Base-by-base conservation (phyloP, 2,113 vertebrate species). In the Desmodus rotundus region DNA sequence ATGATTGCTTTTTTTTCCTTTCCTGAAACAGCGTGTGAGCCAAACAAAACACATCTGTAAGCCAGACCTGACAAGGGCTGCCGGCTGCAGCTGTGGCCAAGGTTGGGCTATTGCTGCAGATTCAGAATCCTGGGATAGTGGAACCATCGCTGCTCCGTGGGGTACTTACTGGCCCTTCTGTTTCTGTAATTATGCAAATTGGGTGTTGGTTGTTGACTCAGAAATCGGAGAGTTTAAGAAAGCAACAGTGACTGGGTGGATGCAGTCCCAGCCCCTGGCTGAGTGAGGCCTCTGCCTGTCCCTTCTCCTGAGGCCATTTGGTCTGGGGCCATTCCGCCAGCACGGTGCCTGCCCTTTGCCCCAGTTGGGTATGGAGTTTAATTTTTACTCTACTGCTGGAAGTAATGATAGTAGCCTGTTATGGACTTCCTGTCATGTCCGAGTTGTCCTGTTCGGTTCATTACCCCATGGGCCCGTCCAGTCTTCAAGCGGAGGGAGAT, bases 241-340 rank as follows among this genome's bases (percentile, higher is more conserved):
- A 89, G 14, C 26, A 4, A 54, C 74, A 16, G 20, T 26, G 24
- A 1, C 17, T 2, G 3, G 2, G 33, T 5, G 5, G 20, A 1
- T 28, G 31, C 3, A 81, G 26, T 1, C 85, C 2, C 28, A 38
- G 26, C 10, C 8, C 3, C 26, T 7, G 50, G n/a, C 38, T 1
- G 0, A 68, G 19, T 0, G 15, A 54, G 36, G 11, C 8, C 63
- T 24, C 8, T 43, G 2, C 13, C 43, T 4, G 38, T 13, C 31
- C 81, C n/a, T 52, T 9, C 10, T 22, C 19, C 76, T 10, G 12
- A 24, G 16, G 16, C 12, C 19, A 41, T 43, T 19, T 93, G 56
- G 19, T 15, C 31, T 58, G 15, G 5, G 9, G 12, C 26, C 20
- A 2, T 26, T 41, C 65, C 1, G 0, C 0, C 33, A 11, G 15